A percentile compares a stretch with the other conserved stretches of the same genome.
These are phyloP conservation scores for Diaperis boleti DNA, from an alignment of 2,888 invertebrate species.

Conservation along the genomic window DNA sequence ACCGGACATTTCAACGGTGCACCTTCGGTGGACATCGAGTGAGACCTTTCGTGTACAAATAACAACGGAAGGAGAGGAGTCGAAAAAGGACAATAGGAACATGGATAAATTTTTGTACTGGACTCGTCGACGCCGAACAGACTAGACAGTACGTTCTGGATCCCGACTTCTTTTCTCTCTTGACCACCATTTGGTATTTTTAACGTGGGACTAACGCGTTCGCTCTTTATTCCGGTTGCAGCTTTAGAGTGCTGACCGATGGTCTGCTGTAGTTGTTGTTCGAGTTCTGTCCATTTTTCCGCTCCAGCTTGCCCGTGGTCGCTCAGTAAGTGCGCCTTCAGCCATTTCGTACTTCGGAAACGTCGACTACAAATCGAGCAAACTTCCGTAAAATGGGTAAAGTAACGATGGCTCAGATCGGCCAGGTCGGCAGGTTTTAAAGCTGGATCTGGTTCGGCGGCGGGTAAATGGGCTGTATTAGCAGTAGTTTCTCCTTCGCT, in stretches of 20 bases:
- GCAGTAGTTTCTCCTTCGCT: slow-evolving; percentile 62
- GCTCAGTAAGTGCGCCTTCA: slow-evolving; percentile 87
- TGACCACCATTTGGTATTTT: slow-evolving; percentile 71
- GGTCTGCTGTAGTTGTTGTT: slow-evolving; percentile 66
- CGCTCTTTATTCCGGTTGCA: slow-evolving; percentile 53
- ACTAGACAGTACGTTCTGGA: slow-evolving; percentile 69
- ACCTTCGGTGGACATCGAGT: slow-evolving; percentile 64
- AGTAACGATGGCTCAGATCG: slow-evolving; percentile 74
- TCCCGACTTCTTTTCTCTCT: slow-evolving; percentile 61
- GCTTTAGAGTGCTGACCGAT: slow-evolving; percentile 55
- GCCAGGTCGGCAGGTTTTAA: slow-evolving; percentile 70
- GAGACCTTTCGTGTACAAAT: slow-evolving; percentile 92
- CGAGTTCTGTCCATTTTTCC: slow-evolving; percentile 74
- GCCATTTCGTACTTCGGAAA: slow-evolving; percentile 89
- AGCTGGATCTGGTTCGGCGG: slow-evolving; percentile 64
- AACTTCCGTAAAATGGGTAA: slow-evolving; percentile 78
- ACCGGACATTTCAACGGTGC: slow-evolving; percentile 70
- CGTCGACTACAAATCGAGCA: slow-evolving; percentile 89
- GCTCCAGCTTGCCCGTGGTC: slow-evolving; percentile 83
- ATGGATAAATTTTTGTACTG: slow-evolving; percentile 83
- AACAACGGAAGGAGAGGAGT: slow-evolving; percentile 91
- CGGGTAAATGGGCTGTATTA: slow-evolving; percentile 50
- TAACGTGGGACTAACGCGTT: slow-evolving; percentile 67
- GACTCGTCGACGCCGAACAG: slow-evolving; percentile 70
- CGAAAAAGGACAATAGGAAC: slow-evolving; percentile 90